Evolutionary conservation across 2,113 vertebrate genomes (phyloP), one percentile per base, ranked within the genome.

Genomic region (Eleginops maclovinus): DNA sequence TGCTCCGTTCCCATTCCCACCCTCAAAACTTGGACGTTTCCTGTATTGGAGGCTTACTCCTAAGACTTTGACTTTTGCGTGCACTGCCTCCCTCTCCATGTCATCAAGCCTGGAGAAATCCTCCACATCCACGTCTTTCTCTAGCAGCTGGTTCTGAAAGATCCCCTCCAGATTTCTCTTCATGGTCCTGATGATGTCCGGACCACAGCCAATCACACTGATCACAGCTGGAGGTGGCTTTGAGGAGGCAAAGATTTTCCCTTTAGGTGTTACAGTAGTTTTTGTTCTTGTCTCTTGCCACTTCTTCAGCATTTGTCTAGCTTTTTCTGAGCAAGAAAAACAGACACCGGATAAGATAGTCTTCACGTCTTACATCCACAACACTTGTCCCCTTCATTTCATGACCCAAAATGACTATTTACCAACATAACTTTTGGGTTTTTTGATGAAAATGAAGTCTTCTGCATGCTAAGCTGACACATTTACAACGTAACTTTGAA

Each of bases 71-170:
- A 85, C 51, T 63, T 88, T 89, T n/a, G 70, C 71, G 40, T 50
- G 65, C 43, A 93, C 66, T 4, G 88, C 88, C 5, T 81, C 77
- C 19, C 84, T 22, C 65, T 91, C 91, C 85, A 81, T 81, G 5
- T 13, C 19, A 6, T 77, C 49, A 16, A 91, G 83, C 3, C 10
- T 49, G 15, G 46, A 74, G 15, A 90, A 68, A 22, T 80, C 4
- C 13, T 59, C 1, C 16, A 60, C 19, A 3, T 82, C 31, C 15
- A 90, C 50, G 8, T 73, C 75, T 47, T 72, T 85, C 62, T 87
- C 68, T 10, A 62, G 9, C 19, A 91, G 82, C 36, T 87, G 81
- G 21, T 76, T 74, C 65, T 77, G 53, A 63, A 93, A 43, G 7
- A 83, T 28, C 12, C 1, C 3, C 65, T 90, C 83, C 59, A 93